These are phyloP conservation scores for Cherax destructor DNA, from an alignment of 1,140 invertebrate genomes.

Conservation along the genomic window DNA sequence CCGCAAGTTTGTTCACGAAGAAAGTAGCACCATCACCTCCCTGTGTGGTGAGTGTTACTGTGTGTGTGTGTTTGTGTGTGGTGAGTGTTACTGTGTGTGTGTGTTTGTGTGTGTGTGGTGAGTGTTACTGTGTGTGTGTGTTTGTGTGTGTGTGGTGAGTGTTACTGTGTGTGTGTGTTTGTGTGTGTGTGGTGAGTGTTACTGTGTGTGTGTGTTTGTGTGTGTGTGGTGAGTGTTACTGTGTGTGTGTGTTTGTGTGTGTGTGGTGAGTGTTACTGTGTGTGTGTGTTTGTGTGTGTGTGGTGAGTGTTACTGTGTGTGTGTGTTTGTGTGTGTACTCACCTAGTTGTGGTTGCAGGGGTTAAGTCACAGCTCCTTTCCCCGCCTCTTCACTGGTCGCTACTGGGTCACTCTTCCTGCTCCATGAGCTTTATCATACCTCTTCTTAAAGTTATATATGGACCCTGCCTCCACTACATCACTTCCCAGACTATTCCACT, in stretches of 20 bases:
- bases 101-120: conserved; percentile 21
- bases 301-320: too few species aligned
- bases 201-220: conserved; percentile 28
- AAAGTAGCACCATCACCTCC: conserved; percentile 90
- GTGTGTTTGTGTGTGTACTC: background rate
- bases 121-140: too few species aligned
- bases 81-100: too few species aligned
- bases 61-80: conserved; percentile 28
- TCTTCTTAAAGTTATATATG: too few species aligned
- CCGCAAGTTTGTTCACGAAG: conserved; percentile 93
- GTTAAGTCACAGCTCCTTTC: too few species aligned
- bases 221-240: conserved; percentile 82
- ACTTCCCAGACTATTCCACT: too few species aligned
- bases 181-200: background rate
- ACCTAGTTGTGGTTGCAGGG: background rate
- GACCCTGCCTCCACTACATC: too few species aligned
- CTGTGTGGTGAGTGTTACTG: conserved; percentile 82
- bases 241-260: conserved; percentile 27
- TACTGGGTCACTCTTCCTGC: too few species aligned
- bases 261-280: too few species aligned
- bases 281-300: conserved; percentile 27
- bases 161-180: too few species aligned
- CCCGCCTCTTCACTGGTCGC: too few species aligned
- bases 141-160: background rate
- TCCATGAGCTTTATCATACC: too few species aligned